Base-by-base conservation (phyloP, 2,888 invertebrate species). In the Microplitis manilae region DNA sequence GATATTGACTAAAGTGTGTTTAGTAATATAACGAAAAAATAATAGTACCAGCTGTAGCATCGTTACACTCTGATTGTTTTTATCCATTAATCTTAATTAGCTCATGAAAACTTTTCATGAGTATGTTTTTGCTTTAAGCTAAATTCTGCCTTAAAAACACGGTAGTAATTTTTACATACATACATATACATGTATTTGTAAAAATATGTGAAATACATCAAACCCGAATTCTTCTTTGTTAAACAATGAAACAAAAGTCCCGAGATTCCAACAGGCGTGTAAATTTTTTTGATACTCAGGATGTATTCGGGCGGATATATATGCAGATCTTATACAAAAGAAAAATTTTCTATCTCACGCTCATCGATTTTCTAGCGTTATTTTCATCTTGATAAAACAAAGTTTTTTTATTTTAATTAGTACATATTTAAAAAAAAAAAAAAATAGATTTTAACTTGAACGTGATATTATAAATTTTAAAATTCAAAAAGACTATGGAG, bases 71-170 rank as follows among this genome's bases (percentile, higher is more conserved):
- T 9, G 9, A 68, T 60, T 60, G 13, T 68, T 60, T 74, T 39
- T 60, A 74, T 61, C 20, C 68, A 68, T 40, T 68, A 60, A 74
- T 68, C 60, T 74, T 74, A 59, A 68, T 68, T 61, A 74, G 50
- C 8, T 13, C 13, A 2, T 2, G 13, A 50, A 1, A 50, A 8
- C 50, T 50, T 50, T 50, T 50, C 30, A 30, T 30, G 30, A 13
- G 50, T 13, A 9, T 8, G 41, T 68, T 40, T n/a, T 15, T 7
- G 13, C 39, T 15, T 38, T 38, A 15, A 68, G 38, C 15, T 40
- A 13, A 68, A 68, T 39, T 39, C 1, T 1, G 15, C 6, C 39
- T 40, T 9, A 50, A 15, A 68, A 15, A 7, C 68, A 68, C 5
- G 9, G 5, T 15, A 9, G 13, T 17, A 68, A 68, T 68, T 41